Evolutionary conservation across 1,140 invertebrate genomes (phyloP).

Genomic region (Euschistus heros): DNA sequence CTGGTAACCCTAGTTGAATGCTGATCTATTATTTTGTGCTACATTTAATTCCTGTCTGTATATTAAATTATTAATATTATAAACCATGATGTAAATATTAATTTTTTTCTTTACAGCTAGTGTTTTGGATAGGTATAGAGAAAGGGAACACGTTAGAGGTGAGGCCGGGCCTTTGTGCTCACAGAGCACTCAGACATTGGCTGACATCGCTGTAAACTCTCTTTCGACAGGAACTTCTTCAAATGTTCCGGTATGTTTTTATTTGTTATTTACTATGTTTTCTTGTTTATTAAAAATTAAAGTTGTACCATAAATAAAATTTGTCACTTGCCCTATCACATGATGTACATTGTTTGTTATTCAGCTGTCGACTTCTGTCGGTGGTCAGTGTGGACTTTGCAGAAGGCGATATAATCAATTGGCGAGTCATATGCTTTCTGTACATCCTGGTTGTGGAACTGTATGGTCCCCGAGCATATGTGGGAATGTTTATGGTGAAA

Average conservation of each 20-base stretch:
- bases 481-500: conserved; percentile 37
- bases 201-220: conserved; percentile 24
- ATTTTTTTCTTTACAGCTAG: not conserved
- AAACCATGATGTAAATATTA: no score
- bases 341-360: not conserved
- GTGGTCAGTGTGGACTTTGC: conserved; percentile 33
- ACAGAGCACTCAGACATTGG: conserved; percentile 25
- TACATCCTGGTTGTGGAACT: conserved; percentile 41
- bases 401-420: conserved; percentile 33
- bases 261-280: not conserved
- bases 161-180: conserved; percentile 36
- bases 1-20: no score
- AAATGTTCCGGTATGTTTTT: not conserved
- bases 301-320: not conserved
- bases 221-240: conserved; percentile 18
- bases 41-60: no score
- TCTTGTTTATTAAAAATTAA: not conserved
- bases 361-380: conserved; percentile 19
- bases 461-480: conserved; percentile 36
- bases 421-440: conserved; percentile 33
- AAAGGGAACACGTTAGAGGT: conserved; percentile 37
- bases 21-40: no score
- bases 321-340: not conserved
- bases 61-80: no score
- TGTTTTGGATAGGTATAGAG: conserved; percentile 31